These are phyloP conservation scores for Drosophila erecta DNA, from an alignment of 1,140 invertebrate genomes.

Conservation along the genomic window DNA sequence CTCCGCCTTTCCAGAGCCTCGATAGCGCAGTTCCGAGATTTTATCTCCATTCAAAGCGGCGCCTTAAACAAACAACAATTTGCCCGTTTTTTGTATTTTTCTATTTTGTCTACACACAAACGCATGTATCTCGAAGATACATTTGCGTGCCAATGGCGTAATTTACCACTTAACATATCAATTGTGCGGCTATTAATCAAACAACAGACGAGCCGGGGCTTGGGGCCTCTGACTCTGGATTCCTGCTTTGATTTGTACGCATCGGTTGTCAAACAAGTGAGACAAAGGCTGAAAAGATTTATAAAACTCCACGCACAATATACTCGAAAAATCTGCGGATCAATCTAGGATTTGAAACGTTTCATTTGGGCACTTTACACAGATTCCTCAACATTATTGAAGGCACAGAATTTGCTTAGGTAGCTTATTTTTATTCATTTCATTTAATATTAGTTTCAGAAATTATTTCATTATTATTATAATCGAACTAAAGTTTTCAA, in stretches of 20 bases:
- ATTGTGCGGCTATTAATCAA: conserved; percentile 82
- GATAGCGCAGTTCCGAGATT: conserved; percentile 25
- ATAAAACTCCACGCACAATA: conserved; percentile 32
- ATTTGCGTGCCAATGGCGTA: conserved; percentile 82
- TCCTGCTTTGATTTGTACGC: conserved; percentile 81
- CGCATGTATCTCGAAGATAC: conserved; percentile 54
- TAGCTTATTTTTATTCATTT: too few relatives aligned
- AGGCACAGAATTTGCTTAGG: too few relatives aligned
- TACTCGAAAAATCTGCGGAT: conserved; percentile 3
- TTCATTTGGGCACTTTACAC: too few relatives aligned
- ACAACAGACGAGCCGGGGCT: conserved; percentile 46
- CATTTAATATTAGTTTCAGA: too few relatives aligned
- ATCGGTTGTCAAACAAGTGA: conserved; percentile 81
- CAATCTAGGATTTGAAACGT: not conserved
- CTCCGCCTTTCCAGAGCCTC: conserved; percentile 43
- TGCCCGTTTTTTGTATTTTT: conserved; percentile 49
- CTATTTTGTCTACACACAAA: conserved; percentile 26
- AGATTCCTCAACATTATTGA: too few relatives aligned
- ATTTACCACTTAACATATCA: conserved; percentile 83
- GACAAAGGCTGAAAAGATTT: conserved; percentile 54
- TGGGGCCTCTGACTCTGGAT: conserved; percentile 46
- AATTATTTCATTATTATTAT: too few relatives aligned
- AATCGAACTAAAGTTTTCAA: too few relatives aligned
- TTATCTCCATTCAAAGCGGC: conserved; percentile 63
- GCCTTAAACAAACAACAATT: conserved; percentile 79